Evolutionary conservation across 2,797 vertebrate species (phyloP).

Genomic region (Acrocephalus scirpaceus): DNA sequence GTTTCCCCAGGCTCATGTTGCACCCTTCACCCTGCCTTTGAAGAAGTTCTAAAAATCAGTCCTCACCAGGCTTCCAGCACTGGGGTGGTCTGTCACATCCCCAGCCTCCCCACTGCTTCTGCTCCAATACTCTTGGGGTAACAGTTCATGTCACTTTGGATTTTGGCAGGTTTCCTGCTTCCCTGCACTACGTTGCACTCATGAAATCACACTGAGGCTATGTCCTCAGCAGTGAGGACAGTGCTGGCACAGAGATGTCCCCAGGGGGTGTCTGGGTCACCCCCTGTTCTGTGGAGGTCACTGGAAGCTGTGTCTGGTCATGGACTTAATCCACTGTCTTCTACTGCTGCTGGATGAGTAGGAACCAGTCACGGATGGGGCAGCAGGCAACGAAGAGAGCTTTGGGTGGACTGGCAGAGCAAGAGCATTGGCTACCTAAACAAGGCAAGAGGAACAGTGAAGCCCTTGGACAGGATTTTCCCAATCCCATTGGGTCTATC

Average conservation of each 20-base stretch:
- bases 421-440: neutral
- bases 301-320: neutral
- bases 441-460: neutral
- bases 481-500: neutral
- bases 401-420: neutral
- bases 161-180: neutral
- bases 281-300: fast-evolving
- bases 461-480: neutral
- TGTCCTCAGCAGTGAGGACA: fast-evolving
- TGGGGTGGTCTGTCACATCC: slow-evolving; percentile 25
- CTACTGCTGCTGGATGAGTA: neutral
- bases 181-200: neutral
- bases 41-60: neutral
- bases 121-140: neutral
- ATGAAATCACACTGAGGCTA: neutral
- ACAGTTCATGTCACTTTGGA: neutral
- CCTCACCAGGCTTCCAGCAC: neutral
- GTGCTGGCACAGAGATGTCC: neutral
- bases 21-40: neutral
- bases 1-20: slow-evolving; percentile 91
- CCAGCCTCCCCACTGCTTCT: neutral
- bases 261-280: neutral
- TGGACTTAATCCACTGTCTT: neutral
- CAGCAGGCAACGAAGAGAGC: neutral
- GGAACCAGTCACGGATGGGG: neutral